Conservation (phyloP, 2,888 invertebrate species). For the Machimus atricapillus region DNA sequence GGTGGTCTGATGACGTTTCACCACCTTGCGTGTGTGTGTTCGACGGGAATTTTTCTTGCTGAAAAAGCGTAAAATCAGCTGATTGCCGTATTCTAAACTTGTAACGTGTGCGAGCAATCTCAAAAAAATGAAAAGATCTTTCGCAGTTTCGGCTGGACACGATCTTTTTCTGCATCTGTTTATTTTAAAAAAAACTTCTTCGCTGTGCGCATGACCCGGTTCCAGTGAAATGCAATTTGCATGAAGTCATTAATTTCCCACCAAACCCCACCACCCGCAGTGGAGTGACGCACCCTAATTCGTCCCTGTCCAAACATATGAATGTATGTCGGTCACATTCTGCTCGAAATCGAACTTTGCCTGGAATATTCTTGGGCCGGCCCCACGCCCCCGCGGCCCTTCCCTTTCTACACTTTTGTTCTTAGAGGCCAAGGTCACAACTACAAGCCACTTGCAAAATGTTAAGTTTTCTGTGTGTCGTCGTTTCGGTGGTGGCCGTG, state of each 20-base stretch:
- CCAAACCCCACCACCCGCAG: neutral
- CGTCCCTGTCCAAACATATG: neutral
- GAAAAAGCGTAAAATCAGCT: neutral
- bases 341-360: slow-evolving; percentile 1
- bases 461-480: neutral
- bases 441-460: slow-evolving; percentile 26
- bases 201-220: neutral
- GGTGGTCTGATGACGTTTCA: neutral
- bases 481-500: neutral
- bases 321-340: neutral
- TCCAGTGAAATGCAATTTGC: neutral
- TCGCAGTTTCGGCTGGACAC: neutral
- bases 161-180: neutral
- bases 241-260: slow-evolving; percentile 6
- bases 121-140: neutral
- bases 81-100: neutral
- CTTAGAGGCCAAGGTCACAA: slow-evolving; percentile 46
- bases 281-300: neutral
- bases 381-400: neutral
- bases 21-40: neutral
- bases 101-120: neutral
- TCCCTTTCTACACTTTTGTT: neutral
- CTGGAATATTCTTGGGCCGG: neutral
- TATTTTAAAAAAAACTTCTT: neutral
- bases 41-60: neutral